phyloP scores from a whole-genome alignment of 1,140 invertebrate genomes.

The Eulimnadia texana region DNA sequence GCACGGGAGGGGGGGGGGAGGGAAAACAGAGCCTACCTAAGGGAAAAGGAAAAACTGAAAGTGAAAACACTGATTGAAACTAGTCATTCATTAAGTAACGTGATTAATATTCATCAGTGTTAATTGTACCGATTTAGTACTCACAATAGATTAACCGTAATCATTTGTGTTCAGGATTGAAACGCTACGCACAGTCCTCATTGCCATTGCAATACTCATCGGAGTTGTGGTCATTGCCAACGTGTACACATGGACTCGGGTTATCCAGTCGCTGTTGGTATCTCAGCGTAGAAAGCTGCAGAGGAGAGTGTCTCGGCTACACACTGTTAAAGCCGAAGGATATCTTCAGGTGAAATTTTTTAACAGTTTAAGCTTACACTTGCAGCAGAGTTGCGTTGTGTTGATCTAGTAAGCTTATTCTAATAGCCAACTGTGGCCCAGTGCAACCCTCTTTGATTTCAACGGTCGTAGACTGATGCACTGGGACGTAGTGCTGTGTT shows the following conservation, averaged over 20 bases:
- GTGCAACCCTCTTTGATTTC: too few relatives aligned
- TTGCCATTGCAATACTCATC: conserved; percentile 7
- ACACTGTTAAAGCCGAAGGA: conserved; percentile 55
- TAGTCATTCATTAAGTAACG: too few relatives aligned
- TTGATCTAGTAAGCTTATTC: too few relatives aligned
- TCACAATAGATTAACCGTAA: not conserved
- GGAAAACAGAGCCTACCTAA: too few relatives aligned
- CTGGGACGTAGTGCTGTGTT: too few relatives aligned
- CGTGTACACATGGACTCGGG: conserved; percentile 12
- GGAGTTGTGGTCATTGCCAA: conserved; percentile 16
- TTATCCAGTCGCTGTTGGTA: conserved; percentile 32
- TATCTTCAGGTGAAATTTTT: conserved; percentile 39
- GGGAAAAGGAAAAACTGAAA: too few relatives aligned
- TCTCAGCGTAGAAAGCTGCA: conserved; percentile 68
- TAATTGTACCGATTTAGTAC: too few relatives aligned
- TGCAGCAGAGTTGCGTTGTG: not conserved
- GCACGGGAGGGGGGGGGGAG: too few relatives aligned
- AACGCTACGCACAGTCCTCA: not conserved
- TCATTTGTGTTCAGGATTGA: not conserved
- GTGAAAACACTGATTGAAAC: too few relatives aligned
- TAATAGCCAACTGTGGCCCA: too few relatives aligned
- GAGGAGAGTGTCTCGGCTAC: conserved; percentile 48
- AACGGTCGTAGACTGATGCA: too few relatives aligned
- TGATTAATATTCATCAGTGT: too few relatives aligned
- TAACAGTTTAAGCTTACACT: not conserved